Evolutionary conservation across 1,140 invertebrate species (phyloP).

Genomic region (Bombus pyrosoma): DNA sequence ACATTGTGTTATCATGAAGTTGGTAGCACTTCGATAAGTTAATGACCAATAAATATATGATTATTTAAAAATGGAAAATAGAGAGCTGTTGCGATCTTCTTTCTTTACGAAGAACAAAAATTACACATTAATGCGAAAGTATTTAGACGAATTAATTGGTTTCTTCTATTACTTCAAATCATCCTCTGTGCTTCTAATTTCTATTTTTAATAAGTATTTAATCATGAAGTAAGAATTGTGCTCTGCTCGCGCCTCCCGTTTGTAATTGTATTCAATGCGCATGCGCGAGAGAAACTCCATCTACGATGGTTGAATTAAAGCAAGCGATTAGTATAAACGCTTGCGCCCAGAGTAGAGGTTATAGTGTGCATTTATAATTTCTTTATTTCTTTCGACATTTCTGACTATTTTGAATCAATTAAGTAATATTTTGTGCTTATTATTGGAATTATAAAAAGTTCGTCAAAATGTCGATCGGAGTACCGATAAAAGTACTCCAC

Average conservation of each 20-base stretch:
- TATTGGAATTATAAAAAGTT: background rate
- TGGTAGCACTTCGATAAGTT: constrained; percentile 3
- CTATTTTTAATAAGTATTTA: background rate
- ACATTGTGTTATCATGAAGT: background rate
- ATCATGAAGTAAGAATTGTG: background rate
- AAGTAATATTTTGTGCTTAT: background rate
- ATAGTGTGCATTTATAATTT: background rate
- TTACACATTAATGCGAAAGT: background rate
- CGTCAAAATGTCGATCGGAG: constrained; percentile 90
- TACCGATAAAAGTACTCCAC: constrained; percentile 99
- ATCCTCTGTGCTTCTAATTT: background rate
- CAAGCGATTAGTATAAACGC: background rate
- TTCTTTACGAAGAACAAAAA: background rate
- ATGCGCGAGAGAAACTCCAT: background rate
- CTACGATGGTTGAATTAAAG: too few species aligned
- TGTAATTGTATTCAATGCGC: background rate
- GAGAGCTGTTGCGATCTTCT: constrained; percentile 4
- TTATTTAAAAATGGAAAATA: constrained; percentile 30
- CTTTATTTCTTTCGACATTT: background rate
- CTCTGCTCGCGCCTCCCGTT: background rate
- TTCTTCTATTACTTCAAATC: background rate
- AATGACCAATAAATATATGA: constrained; percentile 28
- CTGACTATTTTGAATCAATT: background rate
- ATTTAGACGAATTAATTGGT: background rate
- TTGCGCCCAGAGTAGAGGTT: background rate